Evolutionary conservation across 1,140 invertebrate species (phyloP), one percentile per base, ranked within the genome.

Genomic region (Drosophila funebris): DNA sequence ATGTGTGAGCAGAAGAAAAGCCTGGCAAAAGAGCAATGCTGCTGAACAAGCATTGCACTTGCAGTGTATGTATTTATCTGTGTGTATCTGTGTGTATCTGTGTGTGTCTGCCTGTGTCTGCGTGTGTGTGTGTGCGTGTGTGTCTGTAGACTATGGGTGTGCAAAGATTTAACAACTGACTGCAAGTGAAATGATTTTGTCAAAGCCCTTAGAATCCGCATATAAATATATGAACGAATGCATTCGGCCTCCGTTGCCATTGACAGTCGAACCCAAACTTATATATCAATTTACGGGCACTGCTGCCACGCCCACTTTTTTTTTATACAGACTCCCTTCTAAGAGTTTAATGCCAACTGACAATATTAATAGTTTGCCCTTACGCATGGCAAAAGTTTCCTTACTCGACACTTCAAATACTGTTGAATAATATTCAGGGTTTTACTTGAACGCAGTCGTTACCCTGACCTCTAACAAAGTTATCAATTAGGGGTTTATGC

Each of bases 141-240:
- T 33, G 31, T 31, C 29, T 69, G 29, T 31, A 1, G 1, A 31
- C 29, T 31, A 7, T 68, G 41, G 13, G 18, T 63, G 52, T 39
- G 43, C 46, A 71, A 71, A 27, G 71, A 78, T 78, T 75, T 75
- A 83, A 62, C 57, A 53, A 62, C 64, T 63, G 73, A 63, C 57
- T 67, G 81, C 52, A 48, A 74, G 52, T 76, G 52, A 84, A 67
- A 66, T 63, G 66, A 66, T 64, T 76, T 50, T 78, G 70, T 82
- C 79, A 82, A 68, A 73, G 73, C 6, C 27, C 18, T 13, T 33
- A 48, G 33, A 33, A 58, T 22, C 27, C 37, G 57, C 54, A 18
- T 16, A 9, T 36, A 18, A 11, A 9, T 36, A 54, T 54, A 11
- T 22, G 14, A 3, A 41, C 13, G 14, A 41, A 41, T 13, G 9